phyloP scores from a whole-genome alignment of 2,888 invertebrate species.

The Ethmia dodecea region DNA sequence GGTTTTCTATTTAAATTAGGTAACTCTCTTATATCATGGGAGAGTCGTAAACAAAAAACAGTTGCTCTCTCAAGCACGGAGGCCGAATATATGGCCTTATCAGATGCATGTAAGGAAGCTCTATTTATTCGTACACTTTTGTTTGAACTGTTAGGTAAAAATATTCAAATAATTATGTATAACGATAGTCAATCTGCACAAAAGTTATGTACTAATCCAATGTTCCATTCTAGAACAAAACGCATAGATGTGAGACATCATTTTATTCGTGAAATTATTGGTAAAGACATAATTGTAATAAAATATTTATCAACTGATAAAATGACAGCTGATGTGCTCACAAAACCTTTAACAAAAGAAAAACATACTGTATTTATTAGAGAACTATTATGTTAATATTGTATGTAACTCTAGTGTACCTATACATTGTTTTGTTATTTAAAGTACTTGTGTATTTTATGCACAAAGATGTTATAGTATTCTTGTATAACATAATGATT shows the following conservation, averaged over 20 bases:
- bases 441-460: no score
- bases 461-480: no score
- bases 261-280: neutral
- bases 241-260: neutral
- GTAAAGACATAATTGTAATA: neutral
- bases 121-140: slow-evolving; percentile 6
- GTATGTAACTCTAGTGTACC: no score
- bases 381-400: neutral
- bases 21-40: slow-evolving; percentile 10
- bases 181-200: neutral
- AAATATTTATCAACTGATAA: neutral
- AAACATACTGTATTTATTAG: neutral
- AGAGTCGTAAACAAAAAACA: slow-evolving; percentile 16
- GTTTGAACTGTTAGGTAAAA: neutral
- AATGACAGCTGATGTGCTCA: slow-evolving; percentile 1
- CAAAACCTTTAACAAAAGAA: slow-evolving; percentile 3
- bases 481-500: no score
- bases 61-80: slow-evolving; percentile 15
- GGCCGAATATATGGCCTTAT: slow-evolving; percentile 17
- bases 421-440: neutral
- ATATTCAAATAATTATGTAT: neutral
- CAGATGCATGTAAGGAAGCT: slow-evolving; percentile 12
- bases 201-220: neutral
- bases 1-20: slow-evolving; percentile 18
- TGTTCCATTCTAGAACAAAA: neutral